Percentiles rank a stretch among this genome's conserved stretches.
Conservation (phyloP, 2,888 invertebrate species). For the Esperia sulphurella region DNA sequence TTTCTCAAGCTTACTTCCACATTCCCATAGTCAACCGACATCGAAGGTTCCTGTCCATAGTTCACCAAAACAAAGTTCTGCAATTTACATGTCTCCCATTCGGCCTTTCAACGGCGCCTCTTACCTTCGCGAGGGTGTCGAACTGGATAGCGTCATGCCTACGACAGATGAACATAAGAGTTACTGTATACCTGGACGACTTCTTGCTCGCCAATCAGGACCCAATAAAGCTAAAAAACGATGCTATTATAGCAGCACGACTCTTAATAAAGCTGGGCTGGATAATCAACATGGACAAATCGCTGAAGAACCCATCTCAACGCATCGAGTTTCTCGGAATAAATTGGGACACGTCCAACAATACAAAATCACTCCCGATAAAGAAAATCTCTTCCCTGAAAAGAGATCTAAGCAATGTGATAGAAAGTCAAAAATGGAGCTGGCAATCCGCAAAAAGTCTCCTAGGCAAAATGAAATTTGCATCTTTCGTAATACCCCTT, state of each 20-base stretch:
- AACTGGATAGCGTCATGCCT: not conserved
- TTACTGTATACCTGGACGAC: not conserved
- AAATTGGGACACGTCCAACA: no score
- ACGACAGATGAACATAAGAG: not conserved
- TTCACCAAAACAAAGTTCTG: not conserved
- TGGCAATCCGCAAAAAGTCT: no score
- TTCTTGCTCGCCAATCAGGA: not conserved
- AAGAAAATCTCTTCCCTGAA: no score
- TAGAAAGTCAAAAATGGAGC: no score
- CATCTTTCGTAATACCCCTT: no score
- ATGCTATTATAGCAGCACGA: not conserved
- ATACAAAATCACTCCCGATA: no score
- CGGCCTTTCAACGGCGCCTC: not conserved
- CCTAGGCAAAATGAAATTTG: no score
- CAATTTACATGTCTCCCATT: not conserved
- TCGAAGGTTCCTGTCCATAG: not conserved
- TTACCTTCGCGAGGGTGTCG: not conserved
- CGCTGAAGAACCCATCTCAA: no score
- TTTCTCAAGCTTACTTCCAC: constrained; percentile 13
- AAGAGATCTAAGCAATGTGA: no score
- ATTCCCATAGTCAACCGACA: not conserved
- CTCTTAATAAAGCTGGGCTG: no score
- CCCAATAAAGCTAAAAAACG: not conserved
- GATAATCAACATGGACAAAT: no score
- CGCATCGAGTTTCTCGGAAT: no score